phyloP scores from a whole-genome alignment of 2,888 invertebrate genomes.

The Ochropleura leucogaster region DNA sequence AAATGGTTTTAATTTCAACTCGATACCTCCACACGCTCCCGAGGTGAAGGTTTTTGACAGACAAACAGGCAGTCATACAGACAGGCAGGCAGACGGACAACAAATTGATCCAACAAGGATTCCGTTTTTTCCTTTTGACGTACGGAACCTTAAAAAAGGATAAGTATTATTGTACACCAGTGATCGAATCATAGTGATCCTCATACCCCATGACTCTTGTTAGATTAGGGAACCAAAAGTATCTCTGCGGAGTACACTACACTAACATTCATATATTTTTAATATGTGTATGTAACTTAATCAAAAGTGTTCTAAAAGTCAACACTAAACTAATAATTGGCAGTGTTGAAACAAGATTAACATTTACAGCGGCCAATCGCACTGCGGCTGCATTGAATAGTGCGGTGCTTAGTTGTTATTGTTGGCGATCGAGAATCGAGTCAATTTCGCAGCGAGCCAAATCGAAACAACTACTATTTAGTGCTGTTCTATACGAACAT shows the following conservation, averaged over 20 bases:
- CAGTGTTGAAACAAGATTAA: slow-evolving; percentile 56
- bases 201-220: too few species aligned
- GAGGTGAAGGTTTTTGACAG: too few species aligned
- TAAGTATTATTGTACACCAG: background rate
- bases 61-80: too few species aligned
- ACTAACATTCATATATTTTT: background rate
- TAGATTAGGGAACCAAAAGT: too few species aligned
- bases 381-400: slow-evolving; percentile 63
- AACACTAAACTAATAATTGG: slow-evolving; percentile 49
- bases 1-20: too few species aligned
- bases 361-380: slow-evolving; percentile 52
- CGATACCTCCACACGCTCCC: too few species aligned
- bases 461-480: slow-evolving; percentile 67
- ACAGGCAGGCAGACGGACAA: too few species aligned
- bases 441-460: slow-evolving; percentile 69
- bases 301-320: slow-evolving; percentile 29
- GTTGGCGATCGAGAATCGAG: slow-evolving; percentile 68
- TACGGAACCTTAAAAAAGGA: background rate
- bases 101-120: too few species aligned
- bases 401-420: slow-evolving; percentile 66
- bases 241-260: background rate
- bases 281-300: background rate
- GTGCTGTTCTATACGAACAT: slow-evolving; percentile 41
- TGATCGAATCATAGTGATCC: background rate
- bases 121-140: too few species aligned